Conservation (phyloP, 2,888 invertebrate species). For the Leucania comma region DNA sequence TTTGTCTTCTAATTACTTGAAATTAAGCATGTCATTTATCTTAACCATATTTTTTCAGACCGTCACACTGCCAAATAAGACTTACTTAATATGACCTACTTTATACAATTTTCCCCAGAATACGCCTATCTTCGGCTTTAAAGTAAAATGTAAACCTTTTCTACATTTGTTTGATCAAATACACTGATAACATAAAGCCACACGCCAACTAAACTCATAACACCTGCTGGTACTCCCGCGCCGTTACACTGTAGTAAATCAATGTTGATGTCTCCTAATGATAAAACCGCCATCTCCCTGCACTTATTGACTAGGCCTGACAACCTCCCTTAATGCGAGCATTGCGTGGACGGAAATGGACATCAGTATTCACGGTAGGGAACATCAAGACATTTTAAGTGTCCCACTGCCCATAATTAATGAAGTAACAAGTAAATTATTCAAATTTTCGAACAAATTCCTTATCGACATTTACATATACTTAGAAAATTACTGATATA, state of each 20-base stretch:
- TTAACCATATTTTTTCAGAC: too few relatives aligned
- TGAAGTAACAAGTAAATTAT: slow-evolving; percentile 82
- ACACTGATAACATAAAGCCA: not conserved
- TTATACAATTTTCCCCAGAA: not conserved
- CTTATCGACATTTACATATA: slow-evolving; percentile 45
- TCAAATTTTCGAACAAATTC: slow-evolving; percentile 75
- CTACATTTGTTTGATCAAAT: not conserved
- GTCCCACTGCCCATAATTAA: slow-evolving; percentile 81
- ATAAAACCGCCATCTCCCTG: slow-evolving; percentile 58
- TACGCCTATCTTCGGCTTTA: not conserved
- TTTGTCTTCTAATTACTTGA: too few relatives aligned
- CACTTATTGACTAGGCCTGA: slow-evolving; percentile 79
- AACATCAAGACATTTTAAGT: slow-evolving; percentile 83
- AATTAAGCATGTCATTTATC: too few relatives aligned
- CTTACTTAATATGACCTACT: not conserved
- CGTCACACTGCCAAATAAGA: too few relatives aligned
- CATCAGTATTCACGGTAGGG: slow-evolving; percentile 85
- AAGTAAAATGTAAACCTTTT: not conserved
- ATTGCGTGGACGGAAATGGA: slow-evolving; percentile 88
- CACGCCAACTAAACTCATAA: slow-evolving; percentile 16
- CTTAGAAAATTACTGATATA: slow-evolving; percentile 9
- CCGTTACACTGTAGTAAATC: slow-evolving; percentile 32
- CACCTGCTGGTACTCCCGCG: slow-evolving; percentile 40
- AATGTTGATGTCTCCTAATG: slow-evolving; percentile 46
- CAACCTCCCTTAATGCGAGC: slow-evolving; percentile 85